A percentile compares a stretch with the other conserved stretches of the same genome.
These are phyloP conservation scores for Cyclophora albipunctata DNA, from an alignment of 2,888 invertebrate genomes.

Conservation along the genomic window DNA sequence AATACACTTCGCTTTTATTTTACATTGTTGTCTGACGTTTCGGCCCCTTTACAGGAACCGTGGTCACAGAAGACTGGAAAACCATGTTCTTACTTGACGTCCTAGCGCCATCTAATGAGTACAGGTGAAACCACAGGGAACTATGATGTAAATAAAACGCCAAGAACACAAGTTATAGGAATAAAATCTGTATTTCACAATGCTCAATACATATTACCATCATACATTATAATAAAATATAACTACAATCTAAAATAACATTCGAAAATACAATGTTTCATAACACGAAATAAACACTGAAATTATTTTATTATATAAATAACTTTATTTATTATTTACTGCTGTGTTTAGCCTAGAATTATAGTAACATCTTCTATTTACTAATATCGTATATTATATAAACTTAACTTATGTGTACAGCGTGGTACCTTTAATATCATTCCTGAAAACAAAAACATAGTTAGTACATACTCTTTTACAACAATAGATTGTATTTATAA, in stretches of 20 bases:
- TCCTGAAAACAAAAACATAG: constrained; percentile 21
- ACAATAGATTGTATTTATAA: no score
- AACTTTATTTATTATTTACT: constrained; percentile 26
- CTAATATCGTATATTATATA: constrained; percentile 12
- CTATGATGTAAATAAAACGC: constrained; percentile 16
- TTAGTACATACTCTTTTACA: no score
- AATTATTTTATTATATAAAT: constrained; percentile 25
- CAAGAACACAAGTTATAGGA: constrained; percentile 45
- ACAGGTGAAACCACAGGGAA: no score
- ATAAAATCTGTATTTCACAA: constrained; percentile 73
- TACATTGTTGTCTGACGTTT: no score
- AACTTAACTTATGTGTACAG: constrained; percentile 33
- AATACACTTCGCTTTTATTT: no score
- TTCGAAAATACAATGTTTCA: constrained; percentile 68
- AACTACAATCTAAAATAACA: constrained; percentile 69
- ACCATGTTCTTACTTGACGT: no score
- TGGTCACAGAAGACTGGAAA: no score
- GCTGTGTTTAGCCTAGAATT: constrained; percentile 12
- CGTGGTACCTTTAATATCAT: constrained; percentile 30
- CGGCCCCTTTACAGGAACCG: no score
- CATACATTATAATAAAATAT: constrained; percentile 61
- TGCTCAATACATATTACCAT: constrained; percentile 59
- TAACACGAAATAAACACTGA: constrained; percentile 55
- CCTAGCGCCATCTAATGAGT: no score
- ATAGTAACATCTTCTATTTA: constrained; percentile 24